Evolutionary conservation across 2,113 vertebrate genomes (phyloP).

Genomic region (Tor tambroides): DNA sequence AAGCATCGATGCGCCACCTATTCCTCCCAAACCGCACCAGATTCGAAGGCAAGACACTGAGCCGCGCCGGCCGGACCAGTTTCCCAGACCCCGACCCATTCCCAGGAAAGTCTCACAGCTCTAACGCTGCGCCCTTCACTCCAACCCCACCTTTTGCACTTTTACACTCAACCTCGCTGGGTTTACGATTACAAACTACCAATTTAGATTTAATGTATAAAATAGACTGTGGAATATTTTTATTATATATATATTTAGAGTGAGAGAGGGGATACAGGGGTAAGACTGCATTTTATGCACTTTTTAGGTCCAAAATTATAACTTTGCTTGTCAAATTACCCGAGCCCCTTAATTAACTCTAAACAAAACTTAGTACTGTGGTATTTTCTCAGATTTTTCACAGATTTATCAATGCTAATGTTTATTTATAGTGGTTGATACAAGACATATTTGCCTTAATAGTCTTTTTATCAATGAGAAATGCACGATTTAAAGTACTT

Average conservation of each 20-base stretch:
- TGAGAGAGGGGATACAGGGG: conserved; percentile 11
- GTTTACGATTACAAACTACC: conserved; percentile 9
- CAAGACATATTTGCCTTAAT: conserved; percentile 79
- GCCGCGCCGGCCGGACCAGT: conserved; percentile 79
- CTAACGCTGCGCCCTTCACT: conserved; percentile 68
- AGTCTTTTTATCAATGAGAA: conserved; percentile 74
- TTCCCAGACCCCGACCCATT: conserved; percentile 87
- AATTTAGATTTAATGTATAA: not conserved
- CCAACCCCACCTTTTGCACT: conserved; percentile 51
- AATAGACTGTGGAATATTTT: conserved; percentile 40
- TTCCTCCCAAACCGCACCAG: conserved; percentile 93
- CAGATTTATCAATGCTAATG: conserved; percentile 72
- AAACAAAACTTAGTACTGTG: conserved; percentile 42
- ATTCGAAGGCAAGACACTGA: conserved; percentile 84
- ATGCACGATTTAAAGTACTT: conserved; percentile 72
- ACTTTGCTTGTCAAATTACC: conserved; percentile 53
- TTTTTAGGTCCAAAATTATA: conserved; percentile 66
- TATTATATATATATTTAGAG: not conserved
- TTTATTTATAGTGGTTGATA: conserved; percentile 75
- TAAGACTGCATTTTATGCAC: conserved; percentile 67
- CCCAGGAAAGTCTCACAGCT: conserved; percentile 98
- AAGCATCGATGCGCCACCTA: conserved; percentile 82
- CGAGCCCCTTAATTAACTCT: conserved; percentile 47
- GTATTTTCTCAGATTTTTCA: conserved; percentile 63
- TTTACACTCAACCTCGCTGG: conserved; percentile 46